These are phyloP conservation scores for Sternotherus odoratus DNA, from an alignment of 2,797 vertebrate species.

Conservation along the genomic window DNA sequence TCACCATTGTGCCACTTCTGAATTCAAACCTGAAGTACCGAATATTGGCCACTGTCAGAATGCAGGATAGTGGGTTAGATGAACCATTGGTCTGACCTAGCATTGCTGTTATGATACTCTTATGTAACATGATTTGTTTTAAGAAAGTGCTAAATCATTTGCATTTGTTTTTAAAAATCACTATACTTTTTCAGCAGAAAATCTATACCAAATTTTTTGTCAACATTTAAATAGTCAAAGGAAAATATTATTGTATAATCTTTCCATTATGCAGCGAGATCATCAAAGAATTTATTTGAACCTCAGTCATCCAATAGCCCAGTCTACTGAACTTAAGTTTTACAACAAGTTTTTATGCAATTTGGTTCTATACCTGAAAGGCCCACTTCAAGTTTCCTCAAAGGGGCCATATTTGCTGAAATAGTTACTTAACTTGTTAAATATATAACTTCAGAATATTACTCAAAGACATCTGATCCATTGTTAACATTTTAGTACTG, in stretches of 20 bases:
- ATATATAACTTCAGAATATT: neutral
- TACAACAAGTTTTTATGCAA: neutral
- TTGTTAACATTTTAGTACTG: neutral
- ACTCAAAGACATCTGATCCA: neutral
- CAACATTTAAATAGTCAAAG: neutral
- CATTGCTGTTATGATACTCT: neutral
- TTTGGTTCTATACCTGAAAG: neutral
- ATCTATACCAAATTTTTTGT: neutral
- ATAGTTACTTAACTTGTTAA: slow-evolving; percentile 6
- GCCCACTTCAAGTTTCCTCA: neutral
- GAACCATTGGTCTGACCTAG: neutral
- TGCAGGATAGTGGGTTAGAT: neutral
- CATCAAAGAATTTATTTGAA: slow-evolving; percentile 4
- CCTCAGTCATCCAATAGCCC: neutral
- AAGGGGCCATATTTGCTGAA: neutral
- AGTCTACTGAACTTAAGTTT: neutral
- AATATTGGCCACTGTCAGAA: neutral
- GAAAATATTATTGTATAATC: neutral
- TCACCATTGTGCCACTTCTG: neutral
- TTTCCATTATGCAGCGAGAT: neutral
- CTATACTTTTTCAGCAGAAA: neutral
- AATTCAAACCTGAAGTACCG: neutral
- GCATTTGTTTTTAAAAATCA: neutral
- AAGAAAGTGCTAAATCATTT: neutral
- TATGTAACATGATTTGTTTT: neutral